These are phyloP conservation scores for Petrolisthes manimaculis DNA, from an alignment of 2,888 invertebrate genomes.

Conservation along the genomic window DNA sequence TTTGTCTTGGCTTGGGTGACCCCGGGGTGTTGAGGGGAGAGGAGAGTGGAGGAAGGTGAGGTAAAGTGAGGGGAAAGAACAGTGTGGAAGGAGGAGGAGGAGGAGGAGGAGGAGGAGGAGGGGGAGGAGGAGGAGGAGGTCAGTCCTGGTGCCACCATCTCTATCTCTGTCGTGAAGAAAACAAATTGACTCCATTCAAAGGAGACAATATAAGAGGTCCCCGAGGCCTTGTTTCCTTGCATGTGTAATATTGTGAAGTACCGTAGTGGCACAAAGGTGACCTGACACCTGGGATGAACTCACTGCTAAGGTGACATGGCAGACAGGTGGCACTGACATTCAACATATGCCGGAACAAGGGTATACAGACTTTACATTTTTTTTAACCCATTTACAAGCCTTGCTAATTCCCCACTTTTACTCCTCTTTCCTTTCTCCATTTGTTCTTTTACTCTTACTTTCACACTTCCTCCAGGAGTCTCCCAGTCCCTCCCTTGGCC, in stretches of 20 bases:
- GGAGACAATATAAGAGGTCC: conserved; percentile 53
- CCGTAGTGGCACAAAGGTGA: not conserved
- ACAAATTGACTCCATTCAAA: conserved; percentile 47
- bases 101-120: not conserved
- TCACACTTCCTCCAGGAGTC: not conserved
- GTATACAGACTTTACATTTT: too few relatives aligned
- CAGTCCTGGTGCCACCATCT: conserved; percentile 27
- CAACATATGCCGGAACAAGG: too few relatives aligned
- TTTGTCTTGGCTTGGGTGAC: conserved; percentile 32
- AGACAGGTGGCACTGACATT: too few relatives aligned
- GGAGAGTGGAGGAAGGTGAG: not conserved
- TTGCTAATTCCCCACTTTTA: not conserved
- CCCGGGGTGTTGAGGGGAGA: not conserved
- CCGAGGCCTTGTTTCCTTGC: conserved; percentile 42
- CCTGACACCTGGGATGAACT: too few relatives aligned
- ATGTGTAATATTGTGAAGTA: conserved; percentile 42
- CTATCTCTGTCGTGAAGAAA: conserved; percentile 43
- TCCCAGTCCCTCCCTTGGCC: not conserved
- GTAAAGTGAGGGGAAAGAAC: not conserved
- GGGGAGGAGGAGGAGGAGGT: not conserved
- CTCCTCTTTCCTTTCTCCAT: not conserved
- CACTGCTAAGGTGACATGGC: too few relatives aligned
- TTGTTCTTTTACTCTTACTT: not conserved
- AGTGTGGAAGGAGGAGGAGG: not conserved
- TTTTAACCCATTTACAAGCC: not conserved